Evolutionary conservation across 2,888 invertebrate genomes (phyloP), one percentile per base, ranked within the genome.

Genomic region (Scaptomyza tumidula): DNA sequence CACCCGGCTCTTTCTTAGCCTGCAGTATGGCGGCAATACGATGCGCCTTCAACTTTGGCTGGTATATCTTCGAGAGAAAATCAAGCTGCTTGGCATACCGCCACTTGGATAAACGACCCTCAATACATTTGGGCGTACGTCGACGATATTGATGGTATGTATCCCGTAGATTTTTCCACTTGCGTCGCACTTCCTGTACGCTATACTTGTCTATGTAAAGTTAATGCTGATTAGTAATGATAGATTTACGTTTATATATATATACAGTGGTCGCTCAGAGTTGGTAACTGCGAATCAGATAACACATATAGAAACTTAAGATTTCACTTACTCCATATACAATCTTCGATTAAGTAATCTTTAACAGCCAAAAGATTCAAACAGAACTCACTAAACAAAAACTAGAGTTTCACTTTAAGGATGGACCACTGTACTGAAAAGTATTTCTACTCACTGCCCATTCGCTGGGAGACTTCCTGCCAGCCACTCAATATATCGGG

Each of bases 91-190:
- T 86, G 39, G 89, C 89, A 50, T 91, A 91, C 1, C 91, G 90
- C 91, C 91, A 91, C 63, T 90, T 91, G n/a, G 91, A 90, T 4
- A 90, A 69, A 4, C 91, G 77, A 31, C 90, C 71, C 77, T 87
- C 76, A 67, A 84, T 88, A 50, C 78, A 88, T 44, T 90, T 90
- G 14, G 90, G 90, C 39, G 91, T 90, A 4, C 91, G 87, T 10
- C 91, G 79, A 4, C 90, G 86, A 65, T 90, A 90, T 59, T 91
- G 91, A 67, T 91, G 91, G 67, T 91, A 91, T 4, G 91, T 91
- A 53, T 91, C 91, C 7, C 91, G 84, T 0, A 91, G 80, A 64
- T 91, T 91, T 65, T 91, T 91, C 91, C 91, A 91, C 68, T 90
- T 91, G 13, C 89, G 90, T 0, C 91, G 82, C 60, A 91, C 91